Evolutionary conservation across 1,140 invertebrate genomes (phyloP).

Genomic region (Hylaeus volcanicus): DNA sequence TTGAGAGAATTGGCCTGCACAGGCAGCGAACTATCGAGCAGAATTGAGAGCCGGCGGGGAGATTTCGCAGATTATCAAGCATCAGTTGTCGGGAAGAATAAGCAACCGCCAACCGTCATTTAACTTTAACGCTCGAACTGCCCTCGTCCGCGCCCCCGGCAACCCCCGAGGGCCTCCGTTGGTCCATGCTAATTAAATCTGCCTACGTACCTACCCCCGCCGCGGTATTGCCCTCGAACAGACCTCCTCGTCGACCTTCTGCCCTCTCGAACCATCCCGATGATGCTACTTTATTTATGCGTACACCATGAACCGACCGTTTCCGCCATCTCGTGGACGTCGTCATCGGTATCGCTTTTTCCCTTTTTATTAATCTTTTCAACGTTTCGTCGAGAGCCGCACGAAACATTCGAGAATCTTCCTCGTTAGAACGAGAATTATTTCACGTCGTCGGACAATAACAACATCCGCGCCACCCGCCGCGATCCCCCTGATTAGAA

Average conservation of each 20-base stretch:
- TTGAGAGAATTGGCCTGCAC: constrained; percentile 79
- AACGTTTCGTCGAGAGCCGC: background rate
- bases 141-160: constrained; percentile 68
- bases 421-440: background rate
- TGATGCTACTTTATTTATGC: constrained; percentile 54
- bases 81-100: constrained; percentile 81
- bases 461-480: background rate
- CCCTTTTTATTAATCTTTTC: no score
- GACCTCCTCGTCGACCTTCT: constrained; percentile 48
- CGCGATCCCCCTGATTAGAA: constrained; percentile 9
- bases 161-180: constrained; percentile 75
- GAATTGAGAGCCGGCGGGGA: constrained; percentile 70
- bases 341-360: background rate
- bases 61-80: constrained; percentile 80
- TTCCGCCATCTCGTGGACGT: constrained; percentile 13
- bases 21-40: constrained; percentile 75
- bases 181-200: constrained; percentile 81
- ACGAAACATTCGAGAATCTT: background rate
- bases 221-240: constrained; percentile 49
- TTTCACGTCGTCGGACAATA: background rate
- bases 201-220: constrained; percentile 69
- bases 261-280: constrained; percentile 36
- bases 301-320: constrained; percentile 13
- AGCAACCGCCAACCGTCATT: constrained; percentile 81
- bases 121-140: constrained; percentile 81